Conservation (phyloP, 2,113 vertebrate species). For the Silurus asotus region DNA sequence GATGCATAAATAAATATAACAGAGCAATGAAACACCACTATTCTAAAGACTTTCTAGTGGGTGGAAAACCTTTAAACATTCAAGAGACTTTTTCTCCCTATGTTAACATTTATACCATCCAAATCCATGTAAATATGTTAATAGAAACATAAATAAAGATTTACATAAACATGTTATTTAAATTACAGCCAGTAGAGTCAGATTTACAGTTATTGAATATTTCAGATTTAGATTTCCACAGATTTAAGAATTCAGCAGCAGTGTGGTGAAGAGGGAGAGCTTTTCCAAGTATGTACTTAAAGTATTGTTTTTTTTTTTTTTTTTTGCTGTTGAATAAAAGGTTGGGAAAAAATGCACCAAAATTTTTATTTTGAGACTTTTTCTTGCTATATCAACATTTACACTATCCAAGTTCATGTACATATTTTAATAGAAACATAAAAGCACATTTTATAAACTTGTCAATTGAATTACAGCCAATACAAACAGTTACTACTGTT, state of each 20-base stretch:
- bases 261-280: neutral
- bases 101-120: neutral
- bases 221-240: neutral
- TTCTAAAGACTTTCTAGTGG: neutral
- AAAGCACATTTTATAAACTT: neutral
- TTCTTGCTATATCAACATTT: neutral
- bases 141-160: neutral
- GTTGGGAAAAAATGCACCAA: too few relatives aligned
- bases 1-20: too few relatives aligned
- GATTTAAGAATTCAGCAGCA: neutral
- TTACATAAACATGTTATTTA: neutral
- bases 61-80: neutral
- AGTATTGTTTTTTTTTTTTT: too few relatives aligned
- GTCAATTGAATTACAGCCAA: neutral
- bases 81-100: neutral
- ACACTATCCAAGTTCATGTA: neutral
- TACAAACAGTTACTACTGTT: neutral
- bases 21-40: neutral
- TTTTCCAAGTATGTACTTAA: too few relatives aligned
- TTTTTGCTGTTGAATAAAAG: too few relatives aligned
- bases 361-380: neutral
- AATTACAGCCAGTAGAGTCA: neutral
- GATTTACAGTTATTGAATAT: neutral
- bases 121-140: neutral
- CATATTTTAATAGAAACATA: neutral